These are phyloP conservation scores for Arenaria interpres DNA, from an alignment of 2,113 vertebrate species.

Conservation along the genomic window DNA sequence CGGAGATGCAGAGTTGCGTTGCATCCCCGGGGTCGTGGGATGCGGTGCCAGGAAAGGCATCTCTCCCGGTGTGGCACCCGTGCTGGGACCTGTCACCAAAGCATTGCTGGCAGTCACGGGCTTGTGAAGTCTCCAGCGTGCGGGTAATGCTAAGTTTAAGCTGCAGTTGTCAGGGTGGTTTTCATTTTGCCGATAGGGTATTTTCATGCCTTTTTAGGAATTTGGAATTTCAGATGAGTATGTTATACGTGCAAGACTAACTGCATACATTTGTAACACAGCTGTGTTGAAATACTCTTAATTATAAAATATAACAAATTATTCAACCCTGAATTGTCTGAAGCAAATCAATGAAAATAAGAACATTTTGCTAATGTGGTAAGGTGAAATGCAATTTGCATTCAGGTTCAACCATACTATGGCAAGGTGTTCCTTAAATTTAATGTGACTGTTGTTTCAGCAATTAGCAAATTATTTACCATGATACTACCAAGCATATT, in stretches of 20 bases:
- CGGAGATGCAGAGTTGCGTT: neutral
- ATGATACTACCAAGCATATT: neutral
- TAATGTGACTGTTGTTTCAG: neutral
- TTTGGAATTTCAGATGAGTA: neutral
- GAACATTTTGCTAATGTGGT: neutral
- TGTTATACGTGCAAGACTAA: neutral
- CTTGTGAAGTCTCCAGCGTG: neutral
- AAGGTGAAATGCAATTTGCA: neutral
- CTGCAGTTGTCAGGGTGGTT: neutral
- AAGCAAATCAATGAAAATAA: neutral
- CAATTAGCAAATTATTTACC: neutral
- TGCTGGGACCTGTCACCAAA: neutral
- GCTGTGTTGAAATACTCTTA: neutral
- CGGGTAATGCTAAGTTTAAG: neutral
- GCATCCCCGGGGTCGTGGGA: rapidly evolving
- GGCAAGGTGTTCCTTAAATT: neutral
- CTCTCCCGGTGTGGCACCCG: rapidly evolving
- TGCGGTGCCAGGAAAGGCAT: neutral
- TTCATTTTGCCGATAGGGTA: neutral
- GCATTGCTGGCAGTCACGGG: neutral
- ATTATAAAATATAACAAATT: neutral
- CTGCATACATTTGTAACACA: neutral
- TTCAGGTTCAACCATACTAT: neutral
- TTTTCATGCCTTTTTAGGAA: neutral
- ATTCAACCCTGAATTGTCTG: neutral